Evolutionary conservation across 2,888 invertebrate species (phyloP).

Genomic region (Quadroppia sp.): DNA sequence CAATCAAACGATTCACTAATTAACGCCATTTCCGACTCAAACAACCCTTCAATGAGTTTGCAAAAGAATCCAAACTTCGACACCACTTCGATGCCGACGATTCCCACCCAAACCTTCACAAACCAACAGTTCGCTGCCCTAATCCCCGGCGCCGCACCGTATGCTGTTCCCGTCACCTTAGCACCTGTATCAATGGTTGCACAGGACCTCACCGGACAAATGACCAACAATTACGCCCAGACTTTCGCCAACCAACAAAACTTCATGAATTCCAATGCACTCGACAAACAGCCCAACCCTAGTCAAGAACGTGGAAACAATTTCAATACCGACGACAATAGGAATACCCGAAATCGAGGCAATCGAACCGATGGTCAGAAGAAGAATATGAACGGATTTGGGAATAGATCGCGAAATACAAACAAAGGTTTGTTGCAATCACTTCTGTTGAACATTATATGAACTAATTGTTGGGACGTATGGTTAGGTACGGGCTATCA

Average conservation of each 20-base stretch:
- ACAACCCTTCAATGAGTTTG: neutral
- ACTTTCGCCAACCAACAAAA: slow-evolving; percentile 17
- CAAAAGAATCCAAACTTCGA: slow-evolving; percentile 36
- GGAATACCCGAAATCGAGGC: slow-evolving; percentile 13
- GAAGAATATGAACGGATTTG: neutral
- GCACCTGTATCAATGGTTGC: neutral
- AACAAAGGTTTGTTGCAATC: neutral
- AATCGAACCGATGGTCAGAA: neutral
- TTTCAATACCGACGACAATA: slow-evolving; percentile 10
- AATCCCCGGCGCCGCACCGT: neutral
- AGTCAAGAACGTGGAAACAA: slow-evolving; percentile 16
- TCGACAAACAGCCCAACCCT: slow-evolving; percentile 9
- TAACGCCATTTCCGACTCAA: slow-evolving; percentile 26
- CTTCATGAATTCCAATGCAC: slow-evolving; percentile 16
- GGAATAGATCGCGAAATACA: slow-evolving; percentile 9
- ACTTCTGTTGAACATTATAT: neutral
- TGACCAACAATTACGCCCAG: neutral
- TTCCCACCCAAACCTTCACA: slow-evolving; percentile 78
- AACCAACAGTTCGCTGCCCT: slow-evolving; percentile 68
- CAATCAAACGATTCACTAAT: slow-evolving; percentile 33
- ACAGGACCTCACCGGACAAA: neutral
- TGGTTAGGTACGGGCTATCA: neutral
- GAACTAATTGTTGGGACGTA: too few relatives aligned
- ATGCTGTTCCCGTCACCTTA: slow-evolving; percentile 7
- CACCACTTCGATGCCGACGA: slow-evolving; percentile 50